Percentiles rank a stretch among this genome's conserved stretches.
Evolutionary conservation across 92 coral and sea anemone genomes (phyloP).

Genomic region (Micromussa lordhowensis): DNA sequence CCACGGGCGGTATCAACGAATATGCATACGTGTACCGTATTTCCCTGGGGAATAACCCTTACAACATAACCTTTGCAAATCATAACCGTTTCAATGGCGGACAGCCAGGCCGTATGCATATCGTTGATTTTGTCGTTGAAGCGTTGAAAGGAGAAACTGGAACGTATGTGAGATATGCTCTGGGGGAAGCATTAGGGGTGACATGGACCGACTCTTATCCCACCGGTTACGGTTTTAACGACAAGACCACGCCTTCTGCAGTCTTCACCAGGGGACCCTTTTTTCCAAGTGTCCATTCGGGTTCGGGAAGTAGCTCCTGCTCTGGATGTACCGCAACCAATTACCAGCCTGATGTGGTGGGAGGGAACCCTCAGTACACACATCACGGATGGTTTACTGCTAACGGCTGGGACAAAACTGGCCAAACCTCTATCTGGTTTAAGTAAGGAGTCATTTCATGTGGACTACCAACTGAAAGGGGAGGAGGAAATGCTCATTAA

Average conservation of each 20-base stretch:
- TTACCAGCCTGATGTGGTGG: conserved; percentile 81
- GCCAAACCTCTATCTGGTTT: conserved; percentile 98
- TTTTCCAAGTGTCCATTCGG: conserved; percentile 95
- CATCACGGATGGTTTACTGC: conserved; percentile 87
- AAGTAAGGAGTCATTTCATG: conserved; percentile 42
- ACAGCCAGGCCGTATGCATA: conserved; percentile 89
- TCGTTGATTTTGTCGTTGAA: conserved; percentile 78
- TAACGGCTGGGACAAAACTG: conserved; percentile 58
- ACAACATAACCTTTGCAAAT: conserved; percentile 85
- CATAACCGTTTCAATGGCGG: conserved; percentile 85
- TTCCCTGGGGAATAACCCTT: conserved; percentile 72
- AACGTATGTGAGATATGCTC: conserved; percentile 66
- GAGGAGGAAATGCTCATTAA: too few species aligned
- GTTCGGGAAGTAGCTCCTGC: conserved; percentile 68
- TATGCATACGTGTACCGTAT: conserved; percentile 82
- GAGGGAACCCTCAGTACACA: conserved; percentile 75
- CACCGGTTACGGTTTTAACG: conserved; percentile 89
- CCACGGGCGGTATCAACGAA: conserved; percentile 77
- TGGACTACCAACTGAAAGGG: background rate
- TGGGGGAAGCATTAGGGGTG: conserved; percentile 85
- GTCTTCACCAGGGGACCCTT: conserved; percentile 79
- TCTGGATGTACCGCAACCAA: conserved; percentile 49
- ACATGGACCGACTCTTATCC: conserved; percentile 85
- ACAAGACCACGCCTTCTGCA: conserved; percentile 55
- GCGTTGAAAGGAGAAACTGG: conserved; percentile 96